Evolutionary conservation across 2,113 vertebrate genomes (phyloP).

Genomic region (Gracilinanus agilis): DNA sequence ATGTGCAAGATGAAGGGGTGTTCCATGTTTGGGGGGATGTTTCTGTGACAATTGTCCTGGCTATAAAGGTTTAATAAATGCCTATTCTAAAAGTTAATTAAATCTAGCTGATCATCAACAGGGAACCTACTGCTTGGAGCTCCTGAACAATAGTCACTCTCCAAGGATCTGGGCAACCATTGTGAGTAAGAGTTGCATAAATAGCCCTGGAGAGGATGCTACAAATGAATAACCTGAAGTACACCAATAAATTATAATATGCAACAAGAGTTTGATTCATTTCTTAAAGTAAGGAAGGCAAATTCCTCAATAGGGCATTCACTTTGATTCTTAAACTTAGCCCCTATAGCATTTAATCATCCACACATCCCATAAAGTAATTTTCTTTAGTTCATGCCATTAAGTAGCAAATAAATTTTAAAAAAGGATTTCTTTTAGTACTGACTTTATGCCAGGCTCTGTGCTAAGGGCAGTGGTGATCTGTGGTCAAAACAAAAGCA

Average conservation of each 20-base stretch:
- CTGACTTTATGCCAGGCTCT: not conserved
- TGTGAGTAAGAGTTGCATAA: not conserved
- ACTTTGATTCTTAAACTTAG: not conserved
- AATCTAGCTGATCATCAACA: not conserved
- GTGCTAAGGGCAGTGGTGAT: not conserved
- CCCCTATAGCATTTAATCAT: not conserved
- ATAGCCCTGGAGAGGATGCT: not conserved
- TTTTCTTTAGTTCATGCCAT: not conserved
- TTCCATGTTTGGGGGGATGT: not conserved
- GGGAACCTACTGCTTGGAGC: not conserved
- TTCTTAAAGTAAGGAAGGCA: not conserved
- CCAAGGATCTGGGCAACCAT: not conserved
- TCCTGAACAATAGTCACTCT: not conserved
- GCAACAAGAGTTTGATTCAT: not conserved
- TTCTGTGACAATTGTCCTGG: not conserved
- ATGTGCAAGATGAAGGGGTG: not conserved
- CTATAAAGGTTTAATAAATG: not conserved
- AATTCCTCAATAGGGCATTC: not conserved
- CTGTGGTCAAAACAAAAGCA: not conserved
- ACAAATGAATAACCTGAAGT: not conserved
- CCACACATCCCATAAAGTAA: not conserved
- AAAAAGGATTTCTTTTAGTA: not conserved
- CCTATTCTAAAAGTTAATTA: not conserved
- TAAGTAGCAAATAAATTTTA: not conserved
- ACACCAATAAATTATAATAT: not conserved